Conservation (phyloP, 2,113 vertebrate species). For the Aleadryas rufinucha region DNA sequence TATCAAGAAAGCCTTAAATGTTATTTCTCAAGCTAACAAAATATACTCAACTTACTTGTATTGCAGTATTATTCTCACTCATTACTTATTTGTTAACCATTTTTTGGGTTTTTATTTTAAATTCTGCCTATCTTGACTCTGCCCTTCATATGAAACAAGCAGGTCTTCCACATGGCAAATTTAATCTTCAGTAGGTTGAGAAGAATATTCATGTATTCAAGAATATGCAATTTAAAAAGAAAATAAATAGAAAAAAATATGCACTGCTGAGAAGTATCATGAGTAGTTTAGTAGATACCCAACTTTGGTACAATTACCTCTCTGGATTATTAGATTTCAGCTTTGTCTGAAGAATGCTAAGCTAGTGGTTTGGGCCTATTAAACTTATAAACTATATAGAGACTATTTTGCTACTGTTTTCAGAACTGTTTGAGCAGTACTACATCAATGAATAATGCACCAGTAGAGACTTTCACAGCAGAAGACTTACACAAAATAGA, state of each 20-base stretch:
- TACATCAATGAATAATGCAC: background rate
- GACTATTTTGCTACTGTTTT: background rate
- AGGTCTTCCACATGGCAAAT: background rate
- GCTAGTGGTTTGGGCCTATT: constrained; percentile 78
- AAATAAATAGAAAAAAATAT: background rate
- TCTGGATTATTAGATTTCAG: constrained; percentile 72
- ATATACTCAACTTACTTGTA: background rate
- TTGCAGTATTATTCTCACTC: background rate
- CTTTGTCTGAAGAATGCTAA: constrained; percentile 74
- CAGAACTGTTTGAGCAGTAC: background rate
- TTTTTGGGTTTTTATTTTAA: background rate
- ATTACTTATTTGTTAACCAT: background rate
- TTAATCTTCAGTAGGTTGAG: background rate
- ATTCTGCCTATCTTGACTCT: background rate
- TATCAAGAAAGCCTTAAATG: background rate
- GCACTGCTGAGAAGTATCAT: background rate
- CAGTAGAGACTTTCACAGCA: constrained; percentile 3
- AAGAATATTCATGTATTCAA: background rate
- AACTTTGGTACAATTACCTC: constrained; percentile 59
- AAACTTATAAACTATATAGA: background rate
- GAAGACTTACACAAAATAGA: constrained; percentile 56
- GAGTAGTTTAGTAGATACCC: background rate
- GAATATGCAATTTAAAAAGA: background rate
- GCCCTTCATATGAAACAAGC: background rate
- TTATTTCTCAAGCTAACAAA: background rate